Base-by-base conservation (phyloP, 2,888 invertebrate genomes). In the Drymonia ruficornis region DNA sequence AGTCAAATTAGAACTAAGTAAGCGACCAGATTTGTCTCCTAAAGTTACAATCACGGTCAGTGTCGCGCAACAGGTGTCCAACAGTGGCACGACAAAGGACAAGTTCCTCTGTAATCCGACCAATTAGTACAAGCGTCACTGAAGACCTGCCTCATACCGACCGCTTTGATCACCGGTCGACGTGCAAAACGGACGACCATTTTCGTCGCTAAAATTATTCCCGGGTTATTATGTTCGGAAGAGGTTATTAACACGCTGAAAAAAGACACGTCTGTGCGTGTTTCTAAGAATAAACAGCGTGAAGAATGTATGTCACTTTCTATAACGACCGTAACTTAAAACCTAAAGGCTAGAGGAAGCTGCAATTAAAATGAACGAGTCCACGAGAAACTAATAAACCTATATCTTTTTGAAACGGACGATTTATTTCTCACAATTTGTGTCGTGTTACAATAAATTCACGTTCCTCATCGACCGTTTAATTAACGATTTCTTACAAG, bases 51-150 rank as follows among this genome's bases (percentile, higher is more conserved):
- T 70, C 63, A 66, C 57, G 63, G 68, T 57, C 54, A 61, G 61
- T 66, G 67, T 61, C 54, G 67, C 65, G 59, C 56, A 58, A 65
- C 64, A 69, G 61, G 65, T 65, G 51, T 56, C 59, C 68, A 70
- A 74, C 78, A 71, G 67, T 70, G 63, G 66, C 57, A 59, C 66
- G 70, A 74, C 71, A 67, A 64, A 65, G 64, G 65, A 70, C 62
- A 68, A 71, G 74, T 70, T 72, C 74, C 78, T 77, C 80, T 76
- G 84, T 83, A 87, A 86, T 83, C 79, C 70, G 78, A 87, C 80
- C 83, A 88, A 90, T 90, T 87, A 89, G 84, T 83, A 80, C 69
- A 70, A 69, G 70, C 79, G 87, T 88, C 89, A 85, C 74, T 83
- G 79, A 78, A 73, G 78, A 81, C 74, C 81, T 70, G 67, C 67